A percentile compares a stretch with the other conserved stretches of the same genome.
Evolutionary conservation across 2,113 vertebrate species (phyloP).

Genomic region (Callopanchax toddi): DNA sequence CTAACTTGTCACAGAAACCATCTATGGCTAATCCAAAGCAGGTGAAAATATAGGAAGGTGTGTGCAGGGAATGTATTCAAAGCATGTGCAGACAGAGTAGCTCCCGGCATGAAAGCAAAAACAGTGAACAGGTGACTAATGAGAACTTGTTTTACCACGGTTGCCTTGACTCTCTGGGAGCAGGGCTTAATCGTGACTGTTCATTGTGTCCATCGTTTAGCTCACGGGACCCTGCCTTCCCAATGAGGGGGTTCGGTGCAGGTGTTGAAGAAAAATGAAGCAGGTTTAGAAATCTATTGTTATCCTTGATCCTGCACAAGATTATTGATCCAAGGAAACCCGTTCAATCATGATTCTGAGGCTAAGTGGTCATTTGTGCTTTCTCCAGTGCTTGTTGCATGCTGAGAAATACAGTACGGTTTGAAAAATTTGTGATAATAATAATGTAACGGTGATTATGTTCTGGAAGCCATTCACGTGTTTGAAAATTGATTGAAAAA

Average conservation of each 20-base stretch:
- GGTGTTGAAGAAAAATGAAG: constrained; percentile 40
- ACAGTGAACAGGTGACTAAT: constrained; percentile 65
- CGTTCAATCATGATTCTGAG: constrained; percentile 61
- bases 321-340: constrained; percentile 68
- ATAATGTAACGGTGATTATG: neutral
- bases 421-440: neutral
- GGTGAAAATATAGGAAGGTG: constrained; percentile 35
- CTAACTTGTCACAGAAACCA: constrained; percentile 44
- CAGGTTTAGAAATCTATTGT: constrained; percentile 59
- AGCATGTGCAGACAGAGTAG: constrained; percentile 49
- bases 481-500: neutral
- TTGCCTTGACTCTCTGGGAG: constrained; percentile 48
- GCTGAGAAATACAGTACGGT: too few relatives aligned
- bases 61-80: constrained; percentile 48
- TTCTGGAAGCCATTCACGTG: neutral
- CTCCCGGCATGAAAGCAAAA: constrained; percentile 45
- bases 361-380: too few relatives aligned
- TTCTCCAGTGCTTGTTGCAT: neutral
- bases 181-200: constrained; percentile 55
- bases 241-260: constrained; percentile 24
- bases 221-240: constrained; percentile 33
- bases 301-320: constrained; percentile 58
- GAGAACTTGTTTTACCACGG: constrained; percentile 65
- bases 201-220: constrained; percentile 48
- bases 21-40: constrained; percentile 4